phyloP scores from a whole-genome alignment of 1,140 invertebrate species.

The Pomacea maculata region DNA sequence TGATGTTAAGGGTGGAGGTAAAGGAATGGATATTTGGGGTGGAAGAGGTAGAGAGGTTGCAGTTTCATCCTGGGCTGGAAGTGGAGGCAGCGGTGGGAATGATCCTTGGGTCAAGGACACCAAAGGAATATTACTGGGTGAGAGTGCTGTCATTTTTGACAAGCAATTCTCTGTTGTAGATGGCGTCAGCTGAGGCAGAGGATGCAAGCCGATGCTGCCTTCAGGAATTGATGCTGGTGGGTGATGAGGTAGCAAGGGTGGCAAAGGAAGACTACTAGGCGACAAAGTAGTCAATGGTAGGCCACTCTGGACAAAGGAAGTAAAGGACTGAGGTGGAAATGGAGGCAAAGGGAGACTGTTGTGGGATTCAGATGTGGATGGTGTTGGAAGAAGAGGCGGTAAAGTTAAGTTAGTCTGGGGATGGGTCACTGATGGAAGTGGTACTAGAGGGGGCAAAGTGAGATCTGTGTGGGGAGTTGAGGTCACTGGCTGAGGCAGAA shows the following conservation, averaged over 20 bases:
- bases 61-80: too few species aligned
- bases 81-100: too few species aligned
- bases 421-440: too few species aligned
- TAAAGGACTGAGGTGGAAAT: neutral
- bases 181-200: neutral
- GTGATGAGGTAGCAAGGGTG: neutral
- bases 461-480: neutral
- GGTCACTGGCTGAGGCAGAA: neutral
- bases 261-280: neutral
- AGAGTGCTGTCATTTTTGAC: too few species aligned
- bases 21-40: too few species aligned
- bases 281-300: slow-evolving; percentile 10
- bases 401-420: too few species aligned
- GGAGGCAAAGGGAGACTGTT: neutral
- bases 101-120: too few species aligned
- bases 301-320: slow-evolving; percentile 3
- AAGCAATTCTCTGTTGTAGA: too few species aligned
- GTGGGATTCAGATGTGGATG: neutral
- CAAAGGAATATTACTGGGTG: too few species aligned
- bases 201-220: neutral
- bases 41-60: too few species aligned
- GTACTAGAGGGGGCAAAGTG: neutral
- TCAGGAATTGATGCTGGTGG: neutral
- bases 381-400: neutral
- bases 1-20: too few species aligned